A percentile compares a stretch with the other conserved stretches of the same genome.
These are phyloP conservation scores for Ctenopoma multispine DNA, from an alignment of 2,797 vertebrate genomes.

Conservation along the genomic window DNA sequence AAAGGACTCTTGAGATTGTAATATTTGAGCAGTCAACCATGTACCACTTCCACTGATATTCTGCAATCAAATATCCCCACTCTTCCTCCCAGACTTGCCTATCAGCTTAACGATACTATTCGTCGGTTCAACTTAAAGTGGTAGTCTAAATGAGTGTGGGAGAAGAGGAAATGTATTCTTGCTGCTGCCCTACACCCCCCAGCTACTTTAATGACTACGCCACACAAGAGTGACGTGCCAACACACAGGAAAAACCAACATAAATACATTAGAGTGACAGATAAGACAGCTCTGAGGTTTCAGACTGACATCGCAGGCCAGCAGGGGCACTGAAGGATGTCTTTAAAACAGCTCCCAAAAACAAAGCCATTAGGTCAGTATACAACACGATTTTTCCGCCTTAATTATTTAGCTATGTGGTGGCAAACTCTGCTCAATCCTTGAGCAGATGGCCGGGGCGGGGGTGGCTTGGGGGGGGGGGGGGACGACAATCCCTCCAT, in stretches of 20 bases:
- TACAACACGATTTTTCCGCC: slow-evolving; percentile 67
- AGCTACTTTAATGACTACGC: slow-evolving; percentile 75
- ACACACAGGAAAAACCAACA: slow-evolving; percentile 65
- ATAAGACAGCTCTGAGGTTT: slow-evolving; percentile 71
- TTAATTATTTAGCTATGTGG: slow-evolving; percentile 80
- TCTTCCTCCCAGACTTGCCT: slow-evolving; percentile 64
- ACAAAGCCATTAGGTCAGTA: slow-evolving; percentile 75
- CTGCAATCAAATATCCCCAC: slow-evolving; percentile 70
- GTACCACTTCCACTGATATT: slow-evolving; percentile 66
- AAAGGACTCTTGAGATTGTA: slow-evolving; percentile 71
- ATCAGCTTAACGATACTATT: slow-evolving; percentile 75
- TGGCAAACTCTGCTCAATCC: slow-evolving; percentile 53
- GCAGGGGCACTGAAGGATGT: slow-evolving; percentile 56
- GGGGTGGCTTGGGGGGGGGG: slow-evolving; percentile 17
- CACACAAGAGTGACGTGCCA: slow-evolving; percentile 69
- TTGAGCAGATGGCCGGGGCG: slow-evolving; percentile 70
- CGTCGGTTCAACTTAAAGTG: slow-evolving; percentile 69
- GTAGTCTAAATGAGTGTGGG: slow-evolving; percentile 66
- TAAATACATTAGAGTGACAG: slow-evolving; percentile 76
- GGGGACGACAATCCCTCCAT: slow-evolving; percentile 66
- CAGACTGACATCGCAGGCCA: slow-evolving; percentile 58
- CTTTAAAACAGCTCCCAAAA: slow-evolving; percentile 60
- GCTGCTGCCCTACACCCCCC: slow-evolving; percentile 76
- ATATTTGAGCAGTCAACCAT: slow-evolving; percentile 73
- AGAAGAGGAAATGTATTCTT: slow-evolving; percentile 75